Base-by-base conservation (phyloP, 35 echinoderm and acorn worm species). In the Ptychodera flava region DNA sequence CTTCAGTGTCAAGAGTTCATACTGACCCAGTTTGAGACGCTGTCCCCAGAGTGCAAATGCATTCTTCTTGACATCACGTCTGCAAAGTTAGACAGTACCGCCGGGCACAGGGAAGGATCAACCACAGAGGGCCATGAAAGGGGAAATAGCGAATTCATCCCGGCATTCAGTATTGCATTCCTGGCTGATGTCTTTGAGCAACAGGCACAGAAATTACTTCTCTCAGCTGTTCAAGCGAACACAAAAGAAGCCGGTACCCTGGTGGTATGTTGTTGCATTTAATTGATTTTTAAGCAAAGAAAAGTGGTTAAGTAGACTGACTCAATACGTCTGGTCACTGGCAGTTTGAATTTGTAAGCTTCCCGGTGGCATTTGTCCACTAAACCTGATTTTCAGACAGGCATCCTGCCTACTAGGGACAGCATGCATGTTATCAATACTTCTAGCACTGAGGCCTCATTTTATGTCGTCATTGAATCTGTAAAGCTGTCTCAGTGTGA, bases 61-160 rank as follows among this genome's bases (percentile, higher is more conserved):
- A 83, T 36, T 36, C 35, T 83, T 28, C 82, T 83, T 35, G 82
- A 83, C 28, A n/a, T 83, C 6, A 83, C 28, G 0, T 1, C 82
- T 22, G 82, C 82, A 30, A 16, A 36, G 12, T 36, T 83, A 16
- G 34, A 34, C 34, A 83, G n/a, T 83, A 0, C 34, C 6, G 28
- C 82, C 0, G 35, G 29, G 30, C 35, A 83, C 35, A n/a, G 30
- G 6, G 82, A 14, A 36, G 30, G 15, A 15, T 37, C 34, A 83
- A 16, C 33, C 32, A 37, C 2, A 36, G n/a, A 28, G 0, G 35
- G n/a, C 1, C 33, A 28, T 30, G 15, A 82, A 1, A 14, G 80
- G 22, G 34, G 32, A 33, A 1, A 33, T 0, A 33, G 15, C 1
- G 16, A 37, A 16, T n/a, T 1, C 1, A 37, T 83, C 28, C 82